A percentile compares a stretch with the other conserved stretches of the same genome.
These are phyloP conservation scores for honey bee (Apis mellifera) DNA, from an alignment of 1,140 invertebrate species.

Conservation along the genomic window DNA sequence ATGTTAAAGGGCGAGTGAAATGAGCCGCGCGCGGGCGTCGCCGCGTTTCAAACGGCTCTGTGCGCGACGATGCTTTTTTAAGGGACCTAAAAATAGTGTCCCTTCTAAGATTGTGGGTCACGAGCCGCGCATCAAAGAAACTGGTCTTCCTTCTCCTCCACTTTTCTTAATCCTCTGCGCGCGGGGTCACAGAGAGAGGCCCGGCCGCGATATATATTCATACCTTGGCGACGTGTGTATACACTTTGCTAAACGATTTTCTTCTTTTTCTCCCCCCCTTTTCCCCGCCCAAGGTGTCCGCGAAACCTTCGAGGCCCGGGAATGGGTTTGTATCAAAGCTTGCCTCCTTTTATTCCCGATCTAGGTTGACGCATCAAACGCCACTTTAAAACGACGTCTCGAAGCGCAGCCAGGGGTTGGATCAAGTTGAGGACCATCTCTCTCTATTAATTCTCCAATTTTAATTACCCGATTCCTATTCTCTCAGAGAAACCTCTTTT, in stretches of 20 bases:
- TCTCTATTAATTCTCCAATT: no score
- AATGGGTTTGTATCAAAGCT: background rate
- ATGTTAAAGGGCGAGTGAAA: slow-evolving; percentile 46
- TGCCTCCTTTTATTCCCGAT: background rate
- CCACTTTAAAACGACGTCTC: background rate
- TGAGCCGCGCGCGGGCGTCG: slow-evolving; percentile 19
- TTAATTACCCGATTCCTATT: no score
- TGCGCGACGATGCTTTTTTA: slow-evolving; percentile 50
- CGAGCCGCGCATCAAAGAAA: slow-evolving; percentile 59
- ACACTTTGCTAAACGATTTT: slow-evolving; percentile 49
- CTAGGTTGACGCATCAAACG: background rate
- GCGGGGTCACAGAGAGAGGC: background rate
- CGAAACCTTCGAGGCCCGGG: slow-evolving; percentile 1
- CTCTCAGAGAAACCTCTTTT: no score
- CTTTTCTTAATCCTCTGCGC: background rate
- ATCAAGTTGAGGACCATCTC: no score
- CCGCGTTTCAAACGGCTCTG: slow-evolving; percentile 37
- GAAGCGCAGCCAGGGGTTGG: no score
- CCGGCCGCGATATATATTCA: slow-evolving; percentile 51
- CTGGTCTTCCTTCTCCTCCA: background rate
- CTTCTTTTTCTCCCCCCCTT: background rate
- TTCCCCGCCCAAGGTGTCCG: slow-evolving; percentile 15
- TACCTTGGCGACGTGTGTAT: slow-evolving; percentile 18
- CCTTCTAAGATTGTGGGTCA: slow-evolving; percentile 66
- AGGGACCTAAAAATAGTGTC: slow-evolving; percentile 65